Evolutionary conservation across 2,113 vertebrate species (phyloP).

Genomic region (Dunckerocampus dactyliophorus): DNA sequence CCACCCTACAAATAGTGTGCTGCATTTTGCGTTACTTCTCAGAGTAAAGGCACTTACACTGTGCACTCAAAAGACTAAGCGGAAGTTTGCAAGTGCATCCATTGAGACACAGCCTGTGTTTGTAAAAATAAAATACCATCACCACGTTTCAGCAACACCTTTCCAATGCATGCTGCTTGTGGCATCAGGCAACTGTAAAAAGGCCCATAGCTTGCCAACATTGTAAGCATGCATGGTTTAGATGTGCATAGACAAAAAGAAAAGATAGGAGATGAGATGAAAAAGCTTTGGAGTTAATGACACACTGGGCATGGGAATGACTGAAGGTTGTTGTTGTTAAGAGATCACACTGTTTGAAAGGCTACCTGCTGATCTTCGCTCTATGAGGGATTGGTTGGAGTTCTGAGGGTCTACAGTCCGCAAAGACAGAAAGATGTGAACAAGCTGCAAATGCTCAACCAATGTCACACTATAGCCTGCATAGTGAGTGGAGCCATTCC

Average conservation of each 20-base stretch:
- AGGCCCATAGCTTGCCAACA: background rate
- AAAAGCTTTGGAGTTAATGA: constrained; percentile 43
- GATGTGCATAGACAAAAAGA: constrained; percentile 31
- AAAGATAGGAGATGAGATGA: constrained; percentile 39
- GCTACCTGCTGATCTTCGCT: constrained; percentile 54
- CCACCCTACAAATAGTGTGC: too few relatives aligned
- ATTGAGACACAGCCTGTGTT: too few relatives aligned
- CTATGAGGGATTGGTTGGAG: constrained; percentile 25
- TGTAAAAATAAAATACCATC: too few relatives aligned
- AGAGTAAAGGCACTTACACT: too few relatives aligned
- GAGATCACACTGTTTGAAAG: constrained; percentile 4
- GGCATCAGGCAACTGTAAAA: too few relatives aligned
- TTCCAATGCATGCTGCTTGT: too few relatives aligned
- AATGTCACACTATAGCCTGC: too few relatives aligned
- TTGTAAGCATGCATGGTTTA: constrained; percentile 54
- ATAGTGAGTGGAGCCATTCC: too few relatives aligned
- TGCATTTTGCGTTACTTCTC: too few relatives aligned
- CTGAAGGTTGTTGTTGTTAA: background rate
- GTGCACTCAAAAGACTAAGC: too few relatives aligned
- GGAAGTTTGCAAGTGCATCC: too few relatives aligned
- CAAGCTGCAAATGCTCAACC: constrained; percentile 11
- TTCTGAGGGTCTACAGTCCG: constrained; percentile 36
- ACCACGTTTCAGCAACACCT: too few relatives aligned
- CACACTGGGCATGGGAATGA: constrained; percentile 24
- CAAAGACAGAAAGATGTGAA: constrained; percentile 28